These are phyloP conservation scores for Scaptomyza montana DNA, from an alignment of 1,140 invertebrate species.

Conservation along the genomic window DNA sequence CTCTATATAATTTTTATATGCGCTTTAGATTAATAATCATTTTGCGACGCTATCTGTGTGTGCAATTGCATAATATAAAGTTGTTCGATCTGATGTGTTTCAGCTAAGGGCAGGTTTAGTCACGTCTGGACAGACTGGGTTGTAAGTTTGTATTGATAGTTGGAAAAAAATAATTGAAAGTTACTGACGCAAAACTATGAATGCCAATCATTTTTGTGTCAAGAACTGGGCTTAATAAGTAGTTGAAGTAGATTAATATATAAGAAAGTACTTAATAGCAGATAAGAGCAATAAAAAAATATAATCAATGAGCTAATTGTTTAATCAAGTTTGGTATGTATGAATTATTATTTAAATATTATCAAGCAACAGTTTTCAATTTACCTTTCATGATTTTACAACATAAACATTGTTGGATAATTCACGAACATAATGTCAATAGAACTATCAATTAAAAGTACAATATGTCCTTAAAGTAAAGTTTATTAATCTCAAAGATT, in stretches of 20 bases:
- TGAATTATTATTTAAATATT: neutral
- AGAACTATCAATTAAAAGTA: neutral
- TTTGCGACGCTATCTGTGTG: constrained; percentile 5
- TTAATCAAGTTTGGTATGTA: no score
- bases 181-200: neutral
- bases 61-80: neutral
- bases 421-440: no score
- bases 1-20: neutral
- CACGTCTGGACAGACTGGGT: neutral
- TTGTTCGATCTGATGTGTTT: constrained; percentile 1
- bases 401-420: no score
- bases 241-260: neutral
- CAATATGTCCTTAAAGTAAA: no score
- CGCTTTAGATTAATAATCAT: constrained; percentile 3
- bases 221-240: neutral
- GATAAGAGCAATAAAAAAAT: no score
- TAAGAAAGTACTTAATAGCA: neutral
- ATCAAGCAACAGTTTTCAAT: no score
- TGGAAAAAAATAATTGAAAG: neutral
- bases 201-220: neutral
- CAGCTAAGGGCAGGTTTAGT: constrained; percentile 7
- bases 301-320: no score
- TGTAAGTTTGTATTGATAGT: neutral
- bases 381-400: no score
- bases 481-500: neutral